Base-by-base conservation (phyloP, 2,797 vertebrate genomes). In the Rousettus madagascariensis region DNA sequence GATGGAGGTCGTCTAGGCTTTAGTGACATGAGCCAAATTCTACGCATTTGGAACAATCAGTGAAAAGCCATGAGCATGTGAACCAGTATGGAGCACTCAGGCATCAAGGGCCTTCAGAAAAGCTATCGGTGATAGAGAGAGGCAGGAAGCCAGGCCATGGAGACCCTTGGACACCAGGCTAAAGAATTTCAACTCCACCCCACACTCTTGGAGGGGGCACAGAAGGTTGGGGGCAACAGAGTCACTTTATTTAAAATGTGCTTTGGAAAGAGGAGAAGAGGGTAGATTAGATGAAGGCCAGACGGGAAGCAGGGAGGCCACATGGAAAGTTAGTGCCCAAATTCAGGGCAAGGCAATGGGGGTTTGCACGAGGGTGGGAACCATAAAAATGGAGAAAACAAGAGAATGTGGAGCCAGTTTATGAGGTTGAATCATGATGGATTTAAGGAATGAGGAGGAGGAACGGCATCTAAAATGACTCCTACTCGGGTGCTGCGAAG, bases 11-110 rank as follows among this genome's bases (percentile, higher is more conserved):
- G 36, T 33, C 46, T 46, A 33, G 24, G 11, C 24, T 75, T 69
- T 93, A 38, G 30, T 69, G 65, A 90, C 41, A 69, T 26, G 15
- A 94, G 10, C 13, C 66, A 94, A 94, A 72, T 74, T 83, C 74
- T 72, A 79, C 93, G 49, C 55, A 41, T 13, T 49, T 36, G 26
- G 36, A 93, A n/a, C 22, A 28, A 72, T 53, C 38, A 8, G 4
- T 5, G 53, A 61, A 30, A 46, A 80, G 30, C 17, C 5, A 38
- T 20, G 22, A 5, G n/a, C 19, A 3, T 17, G 7, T 57, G 36
- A 74, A 71, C 43, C 8, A 63, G 1, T 26, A 36, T 0, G 1
- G 53, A 65, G 17, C 10, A 8, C 26, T 69, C 2, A 7, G 77
- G 49, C 17, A 65, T 46, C 22, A 15, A 15, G 19, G 41, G 24